Percentiles rank a stretch among this genome's conserved stretches.
These are phyloP conservation scores for Sceloporus tristichus DNA, from an alignment of 2,113 vertebrate species.

Conservation along the genomic window DNA sequence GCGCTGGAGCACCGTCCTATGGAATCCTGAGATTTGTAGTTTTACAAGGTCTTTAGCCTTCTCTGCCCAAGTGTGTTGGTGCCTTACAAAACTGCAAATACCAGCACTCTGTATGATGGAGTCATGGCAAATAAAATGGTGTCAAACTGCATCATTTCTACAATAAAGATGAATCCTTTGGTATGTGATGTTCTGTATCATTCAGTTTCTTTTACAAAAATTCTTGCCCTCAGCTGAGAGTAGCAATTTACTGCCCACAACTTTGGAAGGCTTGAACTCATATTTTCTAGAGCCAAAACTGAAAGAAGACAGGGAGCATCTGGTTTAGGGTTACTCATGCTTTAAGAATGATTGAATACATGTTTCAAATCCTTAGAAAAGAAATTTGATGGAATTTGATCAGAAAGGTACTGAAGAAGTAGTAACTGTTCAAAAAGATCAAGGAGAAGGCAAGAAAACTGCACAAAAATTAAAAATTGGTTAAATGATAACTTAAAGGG, in stretches of 20 bases:
- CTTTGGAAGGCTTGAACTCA: not conserved
- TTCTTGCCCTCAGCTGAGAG: not conserved
- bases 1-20: too few relatives aligned
- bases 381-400: not conserved
- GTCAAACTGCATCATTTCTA: too few relatives aligned
- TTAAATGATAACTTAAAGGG: not conserved
- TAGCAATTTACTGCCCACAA: not conserved
- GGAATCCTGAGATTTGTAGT: too few relatives aligned
- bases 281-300: not conserved
- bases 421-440: not conserved
- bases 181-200: not conserved
- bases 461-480: too few relatives aligned
- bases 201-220: not conserved
- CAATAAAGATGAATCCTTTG: not conserved
- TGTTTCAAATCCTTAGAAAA: not conserved
- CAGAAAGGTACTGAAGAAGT: too few relatives aligned
- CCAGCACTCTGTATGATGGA: too few relatives aligned
- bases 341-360: not conserved
- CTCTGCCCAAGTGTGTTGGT: too few relatives aligned
- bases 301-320: not conserved
- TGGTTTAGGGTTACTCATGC: not conserved
- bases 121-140: too few relatives aligned
- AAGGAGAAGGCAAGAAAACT: not conserved
- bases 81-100: too few relatives aligned
- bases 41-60: too few relatives aligned